phyloP scores from a whole-genome alignment of 92 coral and sea anemone genomes.

The Palythoa caribaeorum region DNA sequence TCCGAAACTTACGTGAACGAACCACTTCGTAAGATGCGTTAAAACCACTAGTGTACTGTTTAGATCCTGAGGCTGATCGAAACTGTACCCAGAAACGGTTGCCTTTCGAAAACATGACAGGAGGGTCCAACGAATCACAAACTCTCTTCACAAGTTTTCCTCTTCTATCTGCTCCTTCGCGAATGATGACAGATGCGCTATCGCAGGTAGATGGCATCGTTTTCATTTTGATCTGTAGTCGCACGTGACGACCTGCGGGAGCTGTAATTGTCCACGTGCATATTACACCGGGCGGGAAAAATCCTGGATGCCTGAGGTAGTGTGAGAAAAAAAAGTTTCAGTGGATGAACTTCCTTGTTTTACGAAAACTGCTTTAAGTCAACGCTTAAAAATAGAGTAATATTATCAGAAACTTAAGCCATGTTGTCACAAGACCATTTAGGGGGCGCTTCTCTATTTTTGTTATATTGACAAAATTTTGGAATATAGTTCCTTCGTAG shows the following conservation, averaged over 20 bases:
- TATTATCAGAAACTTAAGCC: too few species aligned
- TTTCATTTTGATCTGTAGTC: constrained; percentile 1
- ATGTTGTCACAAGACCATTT: too few species aligned
- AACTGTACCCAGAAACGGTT: constrained; percentile 40
- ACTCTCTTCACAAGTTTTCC: constrained; percentile 35
- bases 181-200: constrained; percentile 8
- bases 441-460: too few species aligned
- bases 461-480: too few species aligned
- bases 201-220: constrained; percentile 14
- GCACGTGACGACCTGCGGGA: constrained; percentile 31
- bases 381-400: too few species aligned
- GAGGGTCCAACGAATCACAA: constrained; percentile 18
- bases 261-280: constrained; percentile 44
- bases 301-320: constrained; percentile 20
- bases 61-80: neutral
- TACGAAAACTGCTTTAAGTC: too few species aligned
- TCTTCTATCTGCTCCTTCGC: constrained; percentile 24
- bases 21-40: constrained; percentile 24
- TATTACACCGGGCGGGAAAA: constrained; percentile 26
- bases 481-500: too few species aligned
- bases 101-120: constrained; percentile 28
- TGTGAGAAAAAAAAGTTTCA: neutral
- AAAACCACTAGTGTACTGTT: constrained; percentile 5
- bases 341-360: too few species aligned
- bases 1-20: constrained; percentile 23